phyloP scores from a whole-genome alignment of 2,113 vertebrate species.

The Ammodytes dubius region DNA sequence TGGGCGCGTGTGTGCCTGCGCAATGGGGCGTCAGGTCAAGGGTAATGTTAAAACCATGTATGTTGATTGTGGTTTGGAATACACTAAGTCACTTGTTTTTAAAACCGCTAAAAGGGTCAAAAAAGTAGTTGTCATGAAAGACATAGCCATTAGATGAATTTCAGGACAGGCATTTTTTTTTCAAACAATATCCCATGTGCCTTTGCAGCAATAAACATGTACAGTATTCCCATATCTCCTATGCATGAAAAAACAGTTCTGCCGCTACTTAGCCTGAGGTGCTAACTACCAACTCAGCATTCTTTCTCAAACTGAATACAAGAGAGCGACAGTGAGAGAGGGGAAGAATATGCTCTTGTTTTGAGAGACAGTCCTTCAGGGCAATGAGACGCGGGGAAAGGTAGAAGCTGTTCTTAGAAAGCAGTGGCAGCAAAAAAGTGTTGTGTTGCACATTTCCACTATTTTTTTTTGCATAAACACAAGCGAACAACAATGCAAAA shows the following conservation, averaged over 20 bases:
- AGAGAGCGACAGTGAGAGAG: conserved; percentile 29
- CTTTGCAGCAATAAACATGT: conserved; percentile 14
- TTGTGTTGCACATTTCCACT: background rate
- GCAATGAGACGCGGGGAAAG: conserved; percentile 40
- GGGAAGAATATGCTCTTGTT: conserved; percentile 49
- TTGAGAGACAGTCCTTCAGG: conserved; percentile 49
- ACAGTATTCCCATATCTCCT: conserved; percentile 17
- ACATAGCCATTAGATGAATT: conserved; percentile 13
- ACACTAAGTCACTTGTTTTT: background rate
- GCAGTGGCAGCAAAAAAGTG: conserved; percentile 14
- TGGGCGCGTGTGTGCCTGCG: conserved; percentile 13
- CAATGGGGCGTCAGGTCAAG: conserved; percentile 24
- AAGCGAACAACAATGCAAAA: background rate
- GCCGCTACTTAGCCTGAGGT: conserved; percentile 58
- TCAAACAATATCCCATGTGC: conserved; percentile 26
- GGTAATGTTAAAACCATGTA: conserved; percentile 20
- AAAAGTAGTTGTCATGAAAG: conserved; percentile 23
- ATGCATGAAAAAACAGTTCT: conserved; percentile 9
- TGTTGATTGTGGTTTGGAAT: conserved; percentile 17
- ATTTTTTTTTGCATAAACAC: background rate
- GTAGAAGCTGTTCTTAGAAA: conserved; percentile 68
- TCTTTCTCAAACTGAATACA: conserved; percentile 50
- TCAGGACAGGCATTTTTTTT: conserved; percentile 20
- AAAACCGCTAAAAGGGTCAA: background rate
- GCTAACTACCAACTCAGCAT: conserved; percentile 48